phyloP scores from a whole-genome alignment of 1,140 invertebrate species.

The Drosophila subobscura region DNA sequence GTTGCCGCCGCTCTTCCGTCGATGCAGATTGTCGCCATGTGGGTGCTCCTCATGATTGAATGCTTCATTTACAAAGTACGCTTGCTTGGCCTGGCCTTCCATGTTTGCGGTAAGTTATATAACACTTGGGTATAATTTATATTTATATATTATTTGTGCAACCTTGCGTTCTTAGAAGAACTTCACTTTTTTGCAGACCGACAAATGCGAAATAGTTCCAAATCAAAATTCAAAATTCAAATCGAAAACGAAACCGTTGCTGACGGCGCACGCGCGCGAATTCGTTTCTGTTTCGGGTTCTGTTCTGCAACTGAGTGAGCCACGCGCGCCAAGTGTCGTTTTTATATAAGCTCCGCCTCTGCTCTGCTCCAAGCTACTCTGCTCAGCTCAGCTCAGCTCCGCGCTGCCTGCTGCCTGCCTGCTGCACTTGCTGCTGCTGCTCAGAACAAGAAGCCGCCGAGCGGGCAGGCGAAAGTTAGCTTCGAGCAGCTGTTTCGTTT shows the following conservation, averaged over 20 bases:
- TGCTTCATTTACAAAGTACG: slow-evolving; percentile 78
- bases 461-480: slow-evolving; percentile 66
- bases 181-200: slow-evolving; percentile 36
- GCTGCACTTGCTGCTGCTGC: slow-evolving; percentile 17
- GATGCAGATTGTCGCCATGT: slow-evolving; percentile 50
- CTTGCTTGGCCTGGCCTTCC: slow-evolving; percentile 77
- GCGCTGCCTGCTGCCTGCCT: slow-evolving; percentile 32
- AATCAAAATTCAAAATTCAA: slow-evolving; percentile 28
- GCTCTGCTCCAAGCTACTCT: background rate
- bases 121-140: background rate
- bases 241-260: slow-evolving; percentile 28
- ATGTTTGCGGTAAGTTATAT: slow-evolving; percentile 33
- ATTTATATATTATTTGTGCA: slow-evolving; percentile 14
- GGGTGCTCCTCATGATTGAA: slow-evolving; percentile 63
- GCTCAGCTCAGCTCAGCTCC: slow-evolving; percentile 33
- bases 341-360: slow-evolving; percentile 56
- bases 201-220: slow-evolving; percentile 10
- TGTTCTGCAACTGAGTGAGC: slow-evolving; percentile 77
- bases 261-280: slow-evolving; percentile 68
- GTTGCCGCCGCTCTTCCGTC: slow-evolving; percentile 72
- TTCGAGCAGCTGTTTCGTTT: slow-evolving; percentile 47
- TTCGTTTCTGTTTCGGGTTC: slow-evolving; percentile 74
- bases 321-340: slow-evolving; percentile 73
- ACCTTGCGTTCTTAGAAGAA: slow-evolving; percentile 67
- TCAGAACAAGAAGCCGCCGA: slow-evolving; percentile 63